Evolutionary conservation across 2,113 vertebrate genomes (phyloP).

Genomic region (Cavia aperea): DNA sequence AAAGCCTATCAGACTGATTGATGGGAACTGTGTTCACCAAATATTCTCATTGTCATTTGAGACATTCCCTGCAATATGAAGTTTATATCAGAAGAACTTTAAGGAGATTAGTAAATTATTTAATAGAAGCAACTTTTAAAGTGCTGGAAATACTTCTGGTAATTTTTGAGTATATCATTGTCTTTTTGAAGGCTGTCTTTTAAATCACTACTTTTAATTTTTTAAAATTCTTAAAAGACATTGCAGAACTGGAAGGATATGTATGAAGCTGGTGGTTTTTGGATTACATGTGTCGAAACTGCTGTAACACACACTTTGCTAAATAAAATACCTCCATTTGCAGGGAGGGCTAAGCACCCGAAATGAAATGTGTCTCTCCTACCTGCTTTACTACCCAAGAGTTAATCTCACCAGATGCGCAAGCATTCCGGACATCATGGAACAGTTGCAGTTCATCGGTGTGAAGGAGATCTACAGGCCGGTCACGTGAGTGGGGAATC

Average conservation of each 20-base stretch:
- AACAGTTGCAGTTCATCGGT: conserved; percentile 87
- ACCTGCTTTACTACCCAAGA: conserved; percentile 87
- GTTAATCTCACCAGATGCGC: conserved; percentile 88
- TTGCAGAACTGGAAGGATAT: neutral
- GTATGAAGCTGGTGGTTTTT: neutral
- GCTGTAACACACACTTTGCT: neutral
- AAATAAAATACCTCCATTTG: conserved; percentile 62
- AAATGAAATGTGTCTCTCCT: conserved; percentile 90
- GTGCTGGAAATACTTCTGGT: neutral
- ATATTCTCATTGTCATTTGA: neutral
- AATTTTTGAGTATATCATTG: neutral
- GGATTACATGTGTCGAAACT: neutral
- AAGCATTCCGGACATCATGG: conserved; percentile 88
- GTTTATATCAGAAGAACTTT: neutral
- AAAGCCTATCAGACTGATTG: neutral
- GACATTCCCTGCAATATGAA: neutral
- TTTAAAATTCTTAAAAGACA: neutral
- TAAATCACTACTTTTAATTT: neutral
- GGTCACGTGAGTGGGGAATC: conserved; percentile 78
- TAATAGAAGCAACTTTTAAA: conserved; percentile 8
- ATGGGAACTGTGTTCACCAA: neutral
- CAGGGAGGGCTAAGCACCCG: conserved; percentile 88
- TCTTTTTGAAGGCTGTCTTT: neutral
- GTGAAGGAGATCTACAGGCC: conserved; percentile 87
- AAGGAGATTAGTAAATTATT: neutral